These are phyloP conservation scores for Caenorhabditis sp. DNA, from an alignment of 2,888 invertebrate genomes.

Conservation along the genomic window DNA sequence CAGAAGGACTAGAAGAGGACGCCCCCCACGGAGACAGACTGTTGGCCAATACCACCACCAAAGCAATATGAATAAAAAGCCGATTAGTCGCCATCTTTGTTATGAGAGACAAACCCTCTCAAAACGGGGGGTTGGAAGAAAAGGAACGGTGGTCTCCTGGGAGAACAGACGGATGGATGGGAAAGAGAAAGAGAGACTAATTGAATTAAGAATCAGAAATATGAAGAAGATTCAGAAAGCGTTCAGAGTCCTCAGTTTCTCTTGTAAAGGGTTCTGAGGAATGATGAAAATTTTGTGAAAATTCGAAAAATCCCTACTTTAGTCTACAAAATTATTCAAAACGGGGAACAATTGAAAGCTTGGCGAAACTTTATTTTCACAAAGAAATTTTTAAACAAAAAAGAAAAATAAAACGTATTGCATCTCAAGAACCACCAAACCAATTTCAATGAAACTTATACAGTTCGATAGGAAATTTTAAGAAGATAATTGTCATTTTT, in stretches of 20 bases:
- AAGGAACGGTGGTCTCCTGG: slow-evolving; percentile 9
- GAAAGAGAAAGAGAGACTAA: not conserved
- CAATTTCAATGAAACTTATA: not conserved
- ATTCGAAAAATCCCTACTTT: too few relatives aligned
- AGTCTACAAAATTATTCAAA: too few relatives aligned
- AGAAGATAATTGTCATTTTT: too few relatives aligned
- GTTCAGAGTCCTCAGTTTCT: not conserved
- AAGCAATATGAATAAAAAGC: not conserved
- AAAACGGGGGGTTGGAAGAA: too few relatives aligned
- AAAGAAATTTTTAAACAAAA: too few relatives aligned
- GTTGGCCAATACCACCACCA: too few relatives aligned
- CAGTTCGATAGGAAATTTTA: not conserved
- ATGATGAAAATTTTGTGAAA: too few relatives aligned
- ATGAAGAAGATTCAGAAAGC: not conserved
- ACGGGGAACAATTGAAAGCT: too few relatives aligned
- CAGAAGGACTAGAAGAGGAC: not conserved
- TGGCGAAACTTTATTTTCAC: too few relatives aligned
- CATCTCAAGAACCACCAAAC: not conserved
- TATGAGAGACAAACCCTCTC: too few relatives aligned
- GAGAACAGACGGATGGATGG: slow-evolving; percentile 21
- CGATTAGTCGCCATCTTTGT: slow-evolving; percentile 37
- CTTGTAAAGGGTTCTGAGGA: too few relatives aligned
- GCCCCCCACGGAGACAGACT: too few relatives aligned
- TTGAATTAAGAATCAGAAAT: not conserved
- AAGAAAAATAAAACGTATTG: not conserved